Evolutionary conservation across 2,113 vertebrate genomes (phyloP).

Genomic region (Chionis minor): DNA sequence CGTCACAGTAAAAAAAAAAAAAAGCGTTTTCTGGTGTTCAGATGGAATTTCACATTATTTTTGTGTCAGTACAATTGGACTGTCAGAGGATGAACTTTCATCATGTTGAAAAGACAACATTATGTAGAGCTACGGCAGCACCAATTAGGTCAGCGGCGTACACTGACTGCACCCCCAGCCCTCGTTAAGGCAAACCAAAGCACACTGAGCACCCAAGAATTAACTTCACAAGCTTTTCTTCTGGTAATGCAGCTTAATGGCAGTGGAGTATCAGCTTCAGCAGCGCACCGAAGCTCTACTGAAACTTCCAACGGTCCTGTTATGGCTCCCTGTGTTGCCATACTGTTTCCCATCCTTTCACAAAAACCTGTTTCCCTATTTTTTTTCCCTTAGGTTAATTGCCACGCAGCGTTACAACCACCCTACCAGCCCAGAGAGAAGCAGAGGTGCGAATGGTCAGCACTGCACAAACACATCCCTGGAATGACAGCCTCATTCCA

Average conservation of each 20-base stretch:
- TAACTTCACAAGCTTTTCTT: background rate
- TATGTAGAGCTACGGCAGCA: background rate
- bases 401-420: background rate
- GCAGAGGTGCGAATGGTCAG: background rate
- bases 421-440: background rate
- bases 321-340: background rate
- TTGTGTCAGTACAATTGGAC: background rate
- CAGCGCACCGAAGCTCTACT: background rate
- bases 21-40: background rate
- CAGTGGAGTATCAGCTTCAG: background rate
- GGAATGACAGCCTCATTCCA: background rate
- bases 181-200: background rate
- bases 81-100: background rate
- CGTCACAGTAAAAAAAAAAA: background rate
- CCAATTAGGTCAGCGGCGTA: background rate
- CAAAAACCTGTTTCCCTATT: background rate
- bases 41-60: background rate
- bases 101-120: background rate
- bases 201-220: background rate
- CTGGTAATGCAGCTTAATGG: background rate
- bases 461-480: too few species aligned
- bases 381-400: background rate
- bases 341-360: background rate
- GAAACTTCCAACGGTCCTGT: background rate
- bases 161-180: too few species aligned